Percentiles rank a stretch among this genome's conserved stretches.
Conservation (phyloP, 2,888 invertebrate genomes). For the Eupithecia abbreviata region DNA sequence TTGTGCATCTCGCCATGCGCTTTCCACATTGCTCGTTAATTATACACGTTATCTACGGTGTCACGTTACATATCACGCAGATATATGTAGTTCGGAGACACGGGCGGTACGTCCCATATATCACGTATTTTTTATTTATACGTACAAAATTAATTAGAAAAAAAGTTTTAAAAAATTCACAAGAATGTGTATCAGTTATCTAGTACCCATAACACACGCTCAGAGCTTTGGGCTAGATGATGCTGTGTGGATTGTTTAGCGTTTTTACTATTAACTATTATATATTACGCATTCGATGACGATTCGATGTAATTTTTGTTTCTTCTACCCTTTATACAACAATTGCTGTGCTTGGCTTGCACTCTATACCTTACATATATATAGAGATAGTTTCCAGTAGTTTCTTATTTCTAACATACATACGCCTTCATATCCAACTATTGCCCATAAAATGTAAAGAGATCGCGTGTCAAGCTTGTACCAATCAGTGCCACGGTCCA, state of each 20-base stretch:
- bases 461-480: slow-evolving; percentile 22
- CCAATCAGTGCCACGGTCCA: slow-evolving; percentile 19
- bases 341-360: neutral
- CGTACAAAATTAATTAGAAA: no score
- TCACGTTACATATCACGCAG: neutral
- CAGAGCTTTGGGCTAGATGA: no score
- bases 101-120: neutral
- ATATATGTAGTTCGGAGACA: neutral
- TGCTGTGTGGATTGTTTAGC: no score
- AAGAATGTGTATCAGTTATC: no score
- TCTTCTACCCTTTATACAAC: neutral
- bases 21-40: slow-evolving; percentile 10
- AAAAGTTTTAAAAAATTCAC: no score
- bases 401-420: neutral
- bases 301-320: neutral
- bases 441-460: neutral
- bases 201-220: no score
- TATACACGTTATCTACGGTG: neutral
- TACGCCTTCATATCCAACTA: neutral
- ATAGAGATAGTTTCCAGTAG: neutral
- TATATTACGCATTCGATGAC: neutral
- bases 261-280: no score
- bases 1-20: slow-evolving; percentile 12
- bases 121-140: neutral
- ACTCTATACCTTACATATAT: no score